These are phyloP conservation scores for Dicerorhinus sumatrensis DNA, from an alignment of 2,113 vertebrate genomes.

Conservation along the genomic window DNA sequence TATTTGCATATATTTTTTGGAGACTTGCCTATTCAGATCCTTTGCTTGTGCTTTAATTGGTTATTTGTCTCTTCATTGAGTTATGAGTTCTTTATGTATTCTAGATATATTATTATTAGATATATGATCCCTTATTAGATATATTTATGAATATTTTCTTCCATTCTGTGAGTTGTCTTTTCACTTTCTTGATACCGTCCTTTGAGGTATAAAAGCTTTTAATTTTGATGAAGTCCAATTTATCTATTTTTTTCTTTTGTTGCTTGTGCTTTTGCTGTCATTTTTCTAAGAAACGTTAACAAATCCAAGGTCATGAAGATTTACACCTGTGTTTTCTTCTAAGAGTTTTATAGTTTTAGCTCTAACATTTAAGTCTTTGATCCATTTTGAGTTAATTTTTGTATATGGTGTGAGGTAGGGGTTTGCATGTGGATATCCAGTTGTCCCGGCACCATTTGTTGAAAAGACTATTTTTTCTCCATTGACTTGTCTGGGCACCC, in stretches of 20 bases:
- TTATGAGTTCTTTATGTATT: neutral
- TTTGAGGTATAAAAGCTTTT: no score
- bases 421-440: no score
- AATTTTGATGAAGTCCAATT: no score
- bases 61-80: neutral
- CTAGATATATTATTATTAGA: neutral
- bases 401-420: no score
- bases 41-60: neutral
- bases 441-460: no score
- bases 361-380: no score
- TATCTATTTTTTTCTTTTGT: no score
- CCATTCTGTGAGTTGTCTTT: no score
- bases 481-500: no score
- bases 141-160: neutral
- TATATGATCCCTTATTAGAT: neutral
- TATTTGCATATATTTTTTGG: neutral
- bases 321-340: neutral
- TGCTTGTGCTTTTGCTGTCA: neutral
- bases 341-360: neutral
- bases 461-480: no score
- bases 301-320: neutral
- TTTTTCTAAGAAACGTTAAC: neutral
- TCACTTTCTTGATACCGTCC: no score
- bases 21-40: neutral
- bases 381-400: no score